These are phyloP conservation scores for Nothoprocta perdicaria DNA, from an alignment of 2,113 vertebrate genomes.

Conservation along the genomic window DNA sequence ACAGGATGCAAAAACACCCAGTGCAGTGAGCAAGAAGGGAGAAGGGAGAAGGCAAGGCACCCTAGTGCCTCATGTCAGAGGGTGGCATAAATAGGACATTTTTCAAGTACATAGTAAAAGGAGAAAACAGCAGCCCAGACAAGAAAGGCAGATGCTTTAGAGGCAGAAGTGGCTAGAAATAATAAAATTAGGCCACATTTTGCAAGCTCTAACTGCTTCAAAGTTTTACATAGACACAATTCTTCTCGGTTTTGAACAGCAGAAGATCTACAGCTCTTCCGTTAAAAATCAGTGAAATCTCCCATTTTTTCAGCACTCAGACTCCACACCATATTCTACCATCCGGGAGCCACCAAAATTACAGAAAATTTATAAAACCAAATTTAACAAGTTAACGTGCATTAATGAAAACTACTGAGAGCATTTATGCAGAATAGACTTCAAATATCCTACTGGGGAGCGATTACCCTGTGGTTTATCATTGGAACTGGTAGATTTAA, in stretches of 20 bases:
- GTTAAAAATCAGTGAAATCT: background rate
- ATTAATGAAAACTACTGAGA: background rate
- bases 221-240: background rate
- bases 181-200: background rate
- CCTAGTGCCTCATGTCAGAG: background rate
- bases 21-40: background rate
- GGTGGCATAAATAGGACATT: slow-evolving; percentile 12
- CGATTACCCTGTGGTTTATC: background rate
- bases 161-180: background rate
- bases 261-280: background rate
- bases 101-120: background rate
- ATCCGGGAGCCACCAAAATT: background rate
- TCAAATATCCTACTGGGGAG: background rate
- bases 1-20: background rate
- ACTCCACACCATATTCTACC: background rate
- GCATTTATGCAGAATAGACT: background rate
- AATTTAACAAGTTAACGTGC: too few relatives aligned
- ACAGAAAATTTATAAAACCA: background rate
- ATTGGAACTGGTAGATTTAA: background rate
- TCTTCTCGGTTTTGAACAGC: background rate
- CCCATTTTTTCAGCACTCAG: background rate
- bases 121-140: background rate
- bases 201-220: background rate
- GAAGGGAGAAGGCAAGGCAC: background rate
- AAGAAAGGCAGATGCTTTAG: background rate